Evolutionary conservation across 2,797 vertebrate genomes (phyloP).

Genomic region (Squalus acanthias): DNA sequence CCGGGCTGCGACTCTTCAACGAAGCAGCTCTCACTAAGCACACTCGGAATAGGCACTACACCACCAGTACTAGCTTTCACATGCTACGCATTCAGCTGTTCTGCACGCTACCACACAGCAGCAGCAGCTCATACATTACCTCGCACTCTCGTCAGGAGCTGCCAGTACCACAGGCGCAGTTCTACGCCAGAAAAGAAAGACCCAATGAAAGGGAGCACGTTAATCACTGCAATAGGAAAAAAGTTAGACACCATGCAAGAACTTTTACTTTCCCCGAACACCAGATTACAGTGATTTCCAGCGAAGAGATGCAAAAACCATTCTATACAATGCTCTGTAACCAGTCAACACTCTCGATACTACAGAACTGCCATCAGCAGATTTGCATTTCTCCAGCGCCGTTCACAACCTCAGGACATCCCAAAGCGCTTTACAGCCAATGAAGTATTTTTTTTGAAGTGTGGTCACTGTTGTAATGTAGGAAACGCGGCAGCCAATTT

Average conservation of each 20-base stretch:
- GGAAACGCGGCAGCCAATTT: no score
- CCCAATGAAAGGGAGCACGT: constrained; percentile 5
- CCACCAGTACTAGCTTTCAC: not conserved
- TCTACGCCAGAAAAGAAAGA: constrained; percentile 4
- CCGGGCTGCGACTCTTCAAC: not conserved
- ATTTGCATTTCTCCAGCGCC: no score
- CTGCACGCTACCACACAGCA: not conserved
- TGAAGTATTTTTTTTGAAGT: no score
- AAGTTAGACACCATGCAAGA: not conserved
- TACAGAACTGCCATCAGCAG: no score
- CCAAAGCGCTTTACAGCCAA: no score
- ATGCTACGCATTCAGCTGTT: not conserved
- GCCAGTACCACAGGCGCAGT: constrained; percentile 19
- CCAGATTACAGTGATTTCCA: no score
- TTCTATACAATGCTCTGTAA: no score
- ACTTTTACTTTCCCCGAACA: not conserved
- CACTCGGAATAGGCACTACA: not conserved
- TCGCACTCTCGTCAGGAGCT: not conserved
- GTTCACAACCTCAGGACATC: no score
- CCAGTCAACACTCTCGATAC: not conserved
- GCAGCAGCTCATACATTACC: constrained; percentile 11
- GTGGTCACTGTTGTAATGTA: no score
- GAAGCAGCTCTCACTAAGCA: not conserved
- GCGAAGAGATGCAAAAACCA: no score
- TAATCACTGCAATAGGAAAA: not conserved